Base-by-base conservation (phyloP, 1,140 invertebrate genomes). In the Nasonia longicornis region DNA sequence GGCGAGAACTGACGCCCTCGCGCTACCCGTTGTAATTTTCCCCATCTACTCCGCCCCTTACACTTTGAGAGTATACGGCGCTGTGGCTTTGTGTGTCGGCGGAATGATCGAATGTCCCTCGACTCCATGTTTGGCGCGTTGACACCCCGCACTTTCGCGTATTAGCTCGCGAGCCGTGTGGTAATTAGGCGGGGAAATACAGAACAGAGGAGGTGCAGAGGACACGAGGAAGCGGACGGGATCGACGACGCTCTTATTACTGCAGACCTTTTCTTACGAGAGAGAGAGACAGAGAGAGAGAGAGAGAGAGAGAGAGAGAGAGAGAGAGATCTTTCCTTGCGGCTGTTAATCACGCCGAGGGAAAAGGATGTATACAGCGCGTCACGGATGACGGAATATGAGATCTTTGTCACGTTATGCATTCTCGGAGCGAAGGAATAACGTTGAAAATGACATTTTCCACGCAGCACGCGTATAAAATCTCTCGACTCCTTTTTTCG, bases 311-410 rank as follows among this genome's bases (percentile, higher is more conserved):
- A 26, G 26, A 26, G 26, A 26, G 26, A 26, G 26, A 26, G 26
- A 26, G 26, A 26, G 26, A 26, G 26, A 26, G 16, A n/a, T 58
- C 52, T 7, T 2, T 42, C 7, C 20, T 58, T 20, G 20, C 14
- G 66, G 58, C 52, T 74, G 70, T 80, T 80, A 80, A 80, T 80
- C 79, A 80, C n/a, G 35, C 12, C 31, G 31, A 11, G 70, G 38
- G 0, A 38, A n/a, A 8, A 3, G 31, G 16, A 3, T 77, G 26
- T 77, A 64, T 67, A 31, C 6, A 2, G 14, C 22, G 31, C 63
- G 75, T 77, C 75, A 77, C 35, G 75, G 58, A 67, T 31, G 75
- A 66, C 75, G 38, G 26, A 64, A 31, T 42, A 42, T 42, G 10
- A 58, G 74, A 76, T 76, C 74, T 76, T 76, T 66, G 74, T 76